A percentile compares a stretch with the other conserved stretches of the same genome.
These are phyloP conservation scores for Tortricodes alternella DNA, from an alignment of 2,888 invertebrate genomes.

Conservation along the genomic window DNA sequence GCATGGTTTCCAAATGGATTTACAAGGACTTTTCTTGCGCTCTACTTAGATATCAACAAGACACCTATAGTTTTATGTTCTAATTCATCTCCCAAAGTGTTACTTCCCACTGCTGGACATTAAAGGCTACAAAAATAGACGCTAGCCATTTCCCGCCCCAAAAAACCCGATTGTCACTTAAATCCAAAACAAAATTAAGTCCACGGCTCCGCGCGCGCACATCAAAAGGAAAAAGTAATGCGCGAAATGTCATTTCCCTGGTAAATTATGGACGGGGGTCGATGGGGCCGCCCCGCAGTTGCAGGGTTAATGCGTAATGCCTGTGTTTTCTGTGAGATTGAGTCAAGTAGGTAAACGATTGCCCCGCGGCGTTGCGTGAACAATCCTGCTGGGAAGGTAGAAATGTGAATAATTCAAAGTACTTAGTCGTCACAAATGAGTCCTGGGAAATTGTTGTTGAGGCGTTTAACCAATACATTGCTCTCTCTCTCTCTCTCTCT, in stretches of 20 bases:
- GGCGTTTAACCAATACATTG: no score
- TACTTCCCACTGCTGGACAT: neutral
- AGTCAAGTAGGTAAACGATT: slow-evolving; percentile 19
- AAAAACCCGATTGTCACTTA: slow-evolving; percentile 17
- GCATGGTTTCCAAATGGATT: no score
- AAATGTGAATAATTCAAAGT: neutral
- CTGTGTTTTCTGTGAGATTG: slow-evolving; percentile 51
- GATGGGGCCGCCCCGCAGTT: slow-evolving; percentile 61
- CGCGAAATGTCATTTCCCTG: slow-evolving; percentile 64
- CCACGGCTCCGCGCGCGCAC: slow-evolving; percentile 47
- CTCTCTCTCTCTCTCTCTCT: no score
- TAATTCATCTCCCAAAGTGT: no score
- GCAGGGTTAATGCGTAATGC: slow-evolving; percentile 72
- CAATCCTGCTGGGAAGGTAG: neutral
- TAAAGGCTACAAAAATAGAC: neutral
- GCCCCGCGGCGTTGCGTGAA: slow-evolving; percentile 16
- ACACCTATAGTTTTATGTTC: no score
- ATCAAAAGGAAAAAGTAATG: slow-evolving; percentile 79
- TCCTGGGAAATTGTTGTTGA: no score
- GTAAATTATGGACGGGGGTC: slow-evolving; percentile 75
- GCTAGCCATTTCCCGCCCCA: slow-evolving; percentile 2
- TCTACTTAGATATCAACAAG: no score
- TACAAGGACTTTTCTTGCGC: no score
- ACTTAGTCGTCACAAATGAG: neutral
- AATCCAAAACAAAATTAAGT: slow-evolving; percentile 28